phyloP scores from a whole-genome alignment of 1,140 invertebrate genomes.

The Bombus consobrinus region DNA sequence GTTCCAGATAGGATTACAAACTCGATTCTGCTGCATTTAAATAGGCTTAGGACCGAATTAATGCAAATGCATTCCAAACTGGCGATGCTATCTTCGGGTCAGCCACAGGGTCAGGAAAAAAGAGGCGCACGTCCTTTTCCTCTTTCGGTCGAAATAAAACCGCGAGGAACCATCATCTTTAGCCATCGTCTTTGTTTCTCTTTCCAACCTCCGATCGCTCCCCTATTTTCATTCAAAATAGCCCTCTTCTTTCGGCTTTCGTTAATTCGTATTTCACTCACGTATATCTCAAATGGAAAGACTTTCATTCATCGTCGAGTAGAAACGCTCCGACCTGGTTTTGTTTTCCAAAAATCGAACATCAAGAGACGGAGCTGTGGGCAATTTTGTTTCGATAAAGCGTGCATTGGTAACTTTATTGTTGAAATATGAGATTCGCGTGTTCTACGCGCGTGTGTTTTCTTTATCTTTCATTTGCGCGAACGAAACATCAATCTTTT shows the following conservation, averaged over 20 bases:
- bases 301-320: constrained; percentile 19
- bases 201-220: background rate
- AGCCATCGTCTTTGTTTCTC: background rate
- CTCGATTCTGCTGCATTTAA: constrained; percentile 28
- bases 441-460: background rate
- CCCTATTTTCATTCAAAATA: constrained; percentile 35
- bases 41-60: constrained; percentile 43
- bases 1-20: constrained; percentile 20
- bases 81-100: constrained; percentile 19
- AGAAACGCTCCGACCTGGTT: background rate
- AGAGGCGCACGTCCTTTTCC: background rate
- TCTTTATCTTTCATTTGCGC: background rate
- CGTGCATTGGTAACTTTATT: background rate
- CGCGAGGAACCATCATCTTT: background rate
- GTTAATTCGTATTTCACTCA: background rate
- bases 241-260: background rate
- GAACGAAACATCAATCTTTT: too few relatives aligned
- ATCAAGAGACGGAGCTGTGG: background rate
- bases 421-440: background rate
- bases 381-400: background rate
- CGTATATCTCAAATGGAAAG: constrained; percentile 15
- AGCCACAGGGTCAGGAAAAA: constrained; percentile 24
- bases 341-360: background rate
- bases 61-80: constrained; percentile 50
- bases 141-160: constrained; percentile 10